Conservation (phyloP, 2,113 vertebrate species). For the Neotragus moschatus region DNA sequence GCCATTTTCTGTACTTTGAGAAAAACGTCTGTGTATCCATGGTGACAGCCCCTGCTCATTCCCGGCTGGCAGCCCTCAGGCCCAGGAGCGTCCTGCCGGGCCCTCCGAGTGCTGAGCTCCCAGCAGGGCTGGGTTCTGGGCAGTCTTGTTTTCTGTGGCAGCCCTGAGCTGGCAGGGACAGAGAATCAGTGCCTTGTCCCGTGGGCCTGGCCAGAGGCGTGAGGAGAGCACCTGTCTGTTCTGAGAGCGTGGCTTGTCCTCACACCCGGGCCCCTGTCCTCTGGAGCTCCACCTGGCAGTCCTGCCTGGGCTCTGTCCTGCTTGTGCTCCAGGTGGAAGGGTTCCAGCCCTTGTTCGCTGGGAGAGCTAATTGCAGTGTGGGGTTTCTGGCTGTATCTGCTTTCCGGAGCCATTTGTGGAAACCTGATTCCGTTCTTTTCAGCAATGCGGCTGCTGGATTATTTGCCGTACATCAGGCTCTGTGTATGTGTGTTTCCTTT, state of each 20-base stretch:
- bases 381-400: not conserved
- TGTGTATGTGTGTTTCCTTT: not conserved
- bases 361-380: slow-evolving; percentile 10
- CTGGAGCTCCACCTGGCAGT: not conserved
- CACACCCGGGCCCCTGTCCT: not conserved
- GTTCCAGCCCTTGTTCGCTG: not conserved
- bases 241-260: not conserved
- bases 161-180: not conserved
- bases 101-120: not conserved
- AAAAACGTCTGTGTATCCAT: not conserved
- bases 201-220: not conserved
- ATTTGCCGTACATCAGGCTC: not conserved
- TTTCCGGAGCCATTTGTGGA: not conserved
- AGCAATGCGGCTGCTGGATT: not conserved
- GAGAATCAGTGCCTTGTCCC: not conserved
- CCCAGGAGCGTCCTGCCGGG: not conserved
- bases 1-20: not conserved
- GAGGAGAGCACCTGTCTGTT: not conserved
- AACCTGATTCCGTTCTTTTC: slow-evolving; percentile 28
- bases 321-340: not conserved
- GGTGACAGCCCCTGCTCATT: not conserved
- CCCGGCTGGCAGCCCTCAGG: not conserved
- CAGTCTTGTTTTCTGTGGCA: not conserved
- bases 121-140: not conserved
- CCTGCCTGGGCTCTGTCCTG: not conserved